Evolutionary conservation across 2,797 vertebrate genomes (phyloP).

Genomic region (Choloepus didactylus): DNA sequence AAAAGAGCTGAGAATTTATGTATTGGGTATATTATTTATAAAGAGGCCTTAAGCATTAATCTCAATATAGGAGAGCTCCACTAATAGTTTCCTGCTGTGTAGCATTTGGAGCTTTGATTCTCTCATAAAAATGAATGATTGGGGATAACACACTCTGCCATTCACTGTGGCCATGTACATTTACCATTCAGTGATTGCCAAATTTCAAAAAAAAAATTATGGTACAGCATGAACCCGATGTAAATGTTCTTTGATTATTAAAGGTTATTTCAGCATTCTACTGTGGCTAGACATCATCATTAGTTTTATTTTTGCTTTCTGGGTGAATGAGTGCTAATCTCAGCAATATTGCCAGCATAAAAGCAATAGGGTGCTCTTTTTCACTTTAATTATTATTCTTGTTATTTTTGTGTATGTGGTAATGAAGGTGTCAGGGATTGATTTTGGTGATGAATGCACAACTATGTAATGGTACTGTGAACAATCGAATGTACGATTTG

Average conservation of each 20-base stretch:
- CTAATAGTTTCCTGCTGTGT: background rate
- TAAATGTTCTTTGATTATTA: background rate
- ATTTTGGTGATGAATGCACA: no score
- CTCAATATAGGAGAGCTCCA: background rate
- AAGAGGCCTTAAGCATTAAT: background rate
- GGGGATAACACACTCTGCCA: background rate
- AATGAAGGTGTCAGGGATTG: no score
- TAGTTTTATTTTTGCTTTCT: conserved; percentile 4
- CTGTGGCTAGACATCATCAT: background rate
- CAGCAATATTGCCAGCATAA: background rate
- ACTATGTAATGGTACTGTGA: no score
- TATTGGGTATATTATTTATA: background rate
- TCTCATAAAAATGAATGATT: background rate
- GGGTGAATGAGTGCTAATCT: background rate
- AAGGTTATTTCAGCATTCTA: background rate
- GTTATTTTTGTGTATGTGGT: no score
- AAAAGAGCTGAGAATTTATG: conserved; percentile 34
- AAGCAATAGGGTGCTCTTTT: no score
- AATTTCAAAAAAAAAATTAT: conserved; percentile 1
- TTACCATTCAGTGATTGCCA: background rate
- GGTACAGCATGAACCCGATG: background rate
- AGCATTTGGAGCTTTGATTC: background rate
- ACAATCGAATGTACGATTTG: no score
- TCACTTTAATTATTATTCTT: no score
- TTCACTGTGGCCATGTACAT: background rate